These are phyloP conservation scores for Meloidogyne chitwoodi DNA, from an alignment of 1,140 invertebrate species.

Conservation along the genomic window DNA sequence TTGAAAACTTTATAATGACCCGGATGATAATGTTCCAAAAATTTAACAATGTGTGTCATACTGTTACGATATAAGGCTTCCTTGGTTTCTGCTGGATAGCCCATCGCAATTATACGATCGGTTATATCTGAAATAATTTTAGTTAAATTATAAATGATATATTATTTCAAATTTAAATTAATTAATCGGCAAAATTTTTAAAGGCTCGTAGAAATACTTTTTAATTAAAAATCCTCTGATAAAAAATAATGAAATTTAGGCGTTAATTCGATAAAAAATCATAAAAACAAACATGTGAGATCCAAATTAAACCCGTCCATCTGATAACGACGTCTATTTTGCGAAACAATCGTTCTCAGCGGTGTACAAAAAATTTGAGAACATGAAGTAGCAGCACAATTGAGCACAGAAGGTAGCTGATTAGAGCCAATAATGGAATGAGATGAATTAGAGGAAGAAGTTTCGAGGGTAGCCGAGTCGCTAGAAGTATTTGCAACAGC, in stretches of 20 bases:
- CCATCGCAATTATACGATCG: conserved; percentile 49
- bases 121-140: conserved; percentile 39
- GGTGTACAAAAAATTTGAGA: conserved; percentile 37
- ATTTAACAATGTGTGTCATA: conserved; percentile 66
- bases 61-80: conserved; percentile 67
- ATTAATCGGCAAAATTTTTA: too few relatives aligned
- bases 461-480: conserved; percentile 2
- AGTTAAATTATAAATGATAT: too few relatives aligned
- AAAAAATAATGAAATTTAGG: not conserved
- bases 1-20: conserved; percentile 68
- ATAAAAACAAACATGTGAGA: conserved; percentile 41
- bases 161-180: too few relatives aligned
- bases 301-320: conserved; percentile 46
- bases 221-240: not conserved
- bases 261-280: not conserved
- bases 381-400: conserved; percentile 28
- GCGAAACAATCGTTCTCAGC: conserved; percentile 46
- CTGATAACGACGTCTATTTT: conserved; percentile 42
- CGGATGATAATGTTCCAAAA: conserved; percentile 66
- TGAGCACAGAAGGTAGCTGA: conserved; percentile 22
- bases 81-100: conserved; percentile 66
- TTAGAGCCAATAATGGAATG: not conserved
- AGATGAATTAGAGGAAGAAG: not conserved
- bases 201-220: not conserved
- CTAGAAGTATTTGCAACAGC: not conserved